phyloP scores from a whole-genome alignment of 2,888 invertebrate genomes.

The Xestia ashworthii region DNA sequence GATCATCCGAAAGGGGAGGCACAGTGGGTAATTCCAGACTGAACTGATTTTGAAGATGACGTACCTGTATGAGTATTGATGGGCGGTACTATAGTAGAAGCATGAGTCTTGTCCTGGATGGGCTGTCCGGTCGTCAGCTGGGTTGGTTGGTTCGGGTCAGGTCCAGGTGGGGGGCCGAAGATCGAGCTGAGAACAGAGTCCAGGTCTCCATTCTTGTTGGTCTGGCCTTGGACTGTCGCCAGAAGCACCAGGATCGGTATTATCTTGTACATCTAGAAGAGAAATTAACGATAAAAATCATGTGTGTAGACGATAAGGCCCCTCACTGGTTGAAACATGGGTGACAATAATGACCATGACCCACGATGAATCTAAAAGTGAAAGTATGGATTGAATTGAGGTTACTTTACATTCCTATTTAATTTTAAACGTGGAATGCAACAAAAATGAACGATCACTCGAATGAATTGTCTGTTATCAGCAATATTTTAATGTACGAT shows the following conservation, averaged over 20 bases:
- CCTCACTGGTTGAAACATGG: background rate
- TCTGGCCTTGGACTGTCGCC: conserved; percentile 68
- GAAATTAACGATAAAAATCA: background rate
- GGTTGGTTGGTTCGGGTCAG: background rate
- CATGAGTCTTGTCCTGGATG: conserved; percentile 32
- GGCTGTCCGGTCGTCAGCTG: conserved; percentile 2
- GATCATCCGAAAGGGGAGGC: background rate
- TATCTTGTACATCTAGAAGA: conserved; percentile 74
- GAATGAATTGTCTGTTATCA: background rate
- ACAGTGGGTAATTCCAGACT: background rate
- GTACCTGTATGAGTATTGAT: conserved; percentile 38
- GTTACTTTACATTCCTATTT: background rate
- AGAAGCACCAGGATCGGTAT: conserved; percentile 69
- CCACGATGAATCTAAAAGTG: background rate
- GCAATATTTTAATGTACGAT: background rate
- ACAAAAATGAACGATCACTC: background rate
- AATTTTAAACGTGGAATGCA: background rate
- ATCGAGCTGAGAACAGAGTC: conserved; percentile 80
- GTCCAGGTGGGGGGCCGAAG: conserved; percentile 74
- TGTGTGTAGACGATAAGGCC: no score
- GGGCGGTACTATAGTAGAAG: conserved; percentile 59
- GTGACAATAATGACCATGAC: background rate
- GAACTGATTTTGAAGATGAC: background rate
- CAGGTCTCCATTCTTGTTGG: conserved; percentile 74
- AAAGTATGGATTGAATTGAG: background rate